Conservation (phyloP, 2,797 vertebrate genomes). For the Rhabdophis nuchalis region DNA sequence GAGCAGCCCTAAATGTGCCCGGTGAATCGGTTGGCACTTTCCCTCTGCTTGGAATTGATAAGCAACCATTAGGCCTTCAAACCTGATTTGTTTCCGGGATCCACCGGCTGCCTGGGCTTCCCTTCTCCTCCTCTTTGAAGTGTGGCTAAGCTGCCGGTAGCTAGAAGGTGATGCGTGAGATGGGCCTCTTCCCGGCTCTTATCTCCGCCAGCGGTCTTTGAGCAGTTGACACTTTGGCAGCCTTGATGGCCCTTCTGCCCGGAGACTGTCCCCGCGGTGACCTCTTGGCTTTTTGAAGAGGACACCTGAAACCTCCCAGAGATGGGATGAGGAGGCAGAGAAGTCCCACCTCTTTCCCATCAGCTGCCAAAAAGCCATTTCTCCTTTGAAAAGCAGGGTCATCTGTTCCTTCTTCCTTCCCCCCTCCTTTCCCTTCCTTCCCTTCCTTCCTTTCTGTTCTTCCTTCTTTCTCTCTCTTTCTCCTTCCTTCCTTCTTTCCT, state of each 20-base stretch:
- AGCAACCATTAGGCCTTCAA: slow-evolving; percentile 41
- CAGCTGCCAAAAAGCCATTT: slow-evolving; percentile 53
- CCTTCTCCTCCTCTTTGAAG: slow-evolving; percentile 58
- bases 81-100: slow-evolving; percentile 9
- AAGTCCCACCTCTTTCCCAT: slow-evolving; percentile 56
- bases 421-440: neutral
- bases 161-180: slow-evolving; percentile 55
- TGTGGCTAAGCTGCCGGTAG: slow-evolving; percentile 50
- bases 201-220: slow-evolving; percentile 65
- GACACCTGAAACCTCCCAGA: slow-evolving; percentile 68
- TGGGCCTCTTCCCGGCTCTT: slow-evolving; percentile 65
- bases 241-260: slow-evolving; percentile 44
- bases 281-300: slow-evolving; percentile 61
- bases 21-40: neutral
- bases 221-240: slow-evolving; percentile 64
- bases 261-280: slow-evolving; percentile 62
- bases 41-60: slow-evolving; percentile 26
- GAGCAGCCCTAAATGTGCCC: fast-evolving
- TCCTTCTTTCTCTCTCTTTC: neutral
- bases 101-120: neutral
- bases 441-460: too few species aligned
- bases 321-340: slow-evolving; percentile 59
- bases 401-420: slow-evolving; percentile 40
- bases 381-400: slow-evolving; percentile 40
- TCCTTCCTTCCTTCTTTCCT: too few species aligned